phyloP scores from a whole-genome alignment of 2,113 vertebrate species.

The Aphelocoma coerulescens region DNA sequence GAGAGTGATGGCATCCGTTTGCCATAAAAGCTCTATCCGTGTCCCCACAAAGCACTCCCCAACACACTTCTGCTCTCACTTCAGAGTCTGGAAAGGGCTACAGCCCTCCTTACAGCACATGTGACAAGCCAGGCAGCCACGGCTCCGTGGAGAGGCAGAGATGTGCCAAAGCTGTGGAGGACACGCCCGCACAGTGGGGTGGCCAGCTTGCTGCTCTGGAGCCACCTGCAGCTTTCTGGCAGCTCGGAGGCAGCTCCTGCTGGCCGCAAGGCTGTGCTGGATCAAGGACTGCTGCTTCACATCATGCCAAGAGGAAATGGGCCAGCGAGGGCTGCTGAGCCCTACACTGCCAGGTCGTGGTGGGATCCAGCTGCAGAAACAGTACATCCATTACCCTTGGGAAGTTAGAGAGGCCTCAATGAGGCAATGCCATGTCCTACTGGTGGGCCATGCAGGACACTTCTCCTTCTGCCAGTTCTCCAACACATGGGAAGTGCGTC shows the following conservation, averaged over 20 bases:
- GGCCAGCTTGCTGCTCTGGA: not conserved
- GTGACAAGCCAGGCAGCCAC: not conserved
- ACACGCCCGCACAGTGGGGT: accelerated
- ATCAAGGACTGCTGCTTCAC: not conserved
- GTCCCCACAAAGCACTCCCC: not conserved
- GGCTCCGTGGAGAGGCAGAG: not conserved
- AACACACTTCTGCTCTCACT: not conserved
- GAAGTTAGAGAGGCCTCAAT: not conserved
- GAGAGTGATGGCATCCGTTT: not conserved
- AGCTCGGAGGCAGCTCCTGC: not conserved
- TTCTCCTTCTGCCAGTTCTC: not conserved
- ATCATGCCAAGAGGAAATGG: not conserved
- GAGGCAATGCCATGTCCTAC: not conserved
- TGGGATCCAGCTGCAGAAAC: not conserved
- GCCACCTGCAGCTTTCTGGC: not conserved
- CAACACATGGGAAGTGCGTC: not conserved
- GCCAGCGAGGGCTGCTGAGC: not conserved
- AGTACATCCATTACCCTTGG: not conserved
- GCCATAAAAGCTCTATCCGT: not conserved
- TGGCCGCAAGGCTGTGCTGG: not conserved
- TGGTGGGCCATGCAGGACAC: not conserved
- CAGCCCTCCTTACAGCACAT: not conserved
- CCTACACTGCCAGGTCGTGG: accelerated
- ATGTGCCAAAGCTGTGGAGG: not conserved
- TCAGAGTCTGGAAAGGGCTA: not conserved